Percentiles rank a stretch among this genome's conserved stretches.
Evolutionary conservation across 2,888 invertebrate genomes (phyloP).

Genomic region (Xestia ashworthii): DNA sequence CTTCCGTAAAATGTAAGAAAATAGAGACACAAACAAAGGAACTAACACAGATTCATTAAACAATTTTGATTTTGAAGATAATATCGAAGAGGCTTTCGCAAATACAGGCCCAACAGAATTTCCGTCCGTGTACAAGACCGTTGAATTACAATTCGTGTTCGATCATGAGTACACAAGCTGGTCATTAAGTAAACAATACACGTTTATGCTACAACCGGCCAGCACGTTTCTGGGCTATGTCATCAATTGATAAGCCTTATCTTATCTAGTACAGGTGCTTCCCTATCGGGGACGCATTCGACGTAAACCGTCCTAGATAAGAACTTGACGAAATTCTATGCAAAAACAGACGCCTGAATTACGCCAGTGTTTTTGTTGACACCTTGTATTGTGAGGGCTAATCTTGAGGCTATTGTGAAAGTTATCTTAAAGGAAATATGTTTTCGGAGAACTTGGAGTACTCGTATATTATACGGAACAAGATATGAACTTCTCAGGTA

Average conservation of each 20-base stretch:
- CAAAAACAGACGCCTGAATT: constrained; percentile 55
- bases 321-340: constrained; percentile 50
- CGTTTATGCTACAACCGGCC: constrained; percentile 64
- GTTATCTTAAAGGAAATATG: constrained; percentile 33
- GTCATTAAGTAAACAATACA: constrained; percentile 62
- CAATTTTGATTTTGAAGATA: background rate
- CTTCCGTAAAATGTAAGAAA: background rate
- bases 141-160: constrained; percentile 53
- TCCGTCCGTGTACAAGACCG: constrained; percentile 26
- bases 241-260: constrained; percentile 79
- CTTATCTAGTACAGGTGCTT: constrained; percentile 79
- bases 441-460: constrained; percentile 10
- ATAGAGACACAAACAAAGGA: background rate
- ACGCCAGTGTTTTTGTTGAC: constrained; percentile 53
- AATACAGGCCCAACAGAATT: constrained; percentile 22
- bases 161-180: constrained; percentile 48
- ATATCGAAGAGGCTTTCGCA: background rate
- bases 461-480: constrained; percentile 14
- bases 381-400: constrained; percentile 49
- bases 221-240: constrained; percentile 76
- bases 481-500: constrained; percentile 35
- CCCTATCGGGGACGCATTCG: constrained; percentile 73
- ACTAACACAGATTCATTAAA: background rate
- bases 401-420: constrained; percentile 36
- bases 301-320: constrained; percentile 60